Evolutionary conservation across 2,113 vertebrate genomes (phyloP).

Genomic region (Strix aluco): DNA sequence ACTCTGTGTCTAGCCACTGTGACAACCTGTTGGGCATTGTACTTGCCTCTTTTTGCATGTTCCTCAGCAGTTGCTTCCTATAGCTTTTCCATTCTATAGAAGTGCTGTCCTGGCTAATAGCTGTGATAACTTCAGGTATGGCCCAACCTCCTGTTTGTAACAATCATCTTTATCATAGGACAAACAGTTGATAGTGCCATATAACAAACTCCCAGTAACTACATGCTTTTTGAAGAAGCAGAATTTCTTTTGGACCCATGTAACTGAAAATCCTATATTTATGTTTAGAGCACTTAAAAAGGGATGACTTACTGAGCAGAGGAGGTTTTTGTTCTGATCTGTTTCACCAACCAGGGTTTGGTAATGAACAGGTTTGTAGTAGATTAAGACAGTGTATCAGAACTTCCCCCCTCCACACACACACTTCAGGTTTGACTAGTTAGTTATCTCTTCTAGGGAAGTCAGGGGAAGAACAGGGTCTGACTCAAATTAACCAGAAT

Average conservation of each 20-base stretch:
- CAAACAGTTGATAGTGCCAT: not conserved
- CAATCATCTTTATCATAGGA: not conserved
- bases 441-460: not conserved
- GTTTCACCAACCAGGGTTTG: not conserved
- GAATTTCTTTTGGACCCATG: fast-evolving
- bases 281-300: not conserved
- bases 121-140: too few species aligned
- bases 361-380: not conserved
- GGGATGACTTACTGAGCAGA: not conserved
- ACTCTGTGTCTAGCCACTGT: fast-evolving
- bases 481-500: not conserved
- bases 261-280: not conserved
- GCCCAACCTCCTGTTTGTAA: not conserved
- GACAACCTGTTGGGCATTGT: not conserved
- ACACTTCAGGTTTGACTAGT: not conserved
- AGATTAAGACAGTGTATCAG: not conserved
- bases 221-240: not conserved
- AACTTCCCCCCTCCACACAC: not conserved
- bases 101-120: not conserved
- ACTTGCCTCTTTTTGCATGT: not conserved
- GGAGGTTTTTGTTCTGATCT: not conserved
- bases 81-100: not conserved
- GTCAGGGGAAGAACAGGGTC: not conserved
- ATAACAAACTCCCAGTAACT: too few species aligned
- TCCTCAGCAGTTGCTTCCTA: not conserved